These are phyloP conservation scores for Rotaria macrura DNA, from an alignment of 2,888 invertebrate genomes.

Conservation along the genomic window DNA sequence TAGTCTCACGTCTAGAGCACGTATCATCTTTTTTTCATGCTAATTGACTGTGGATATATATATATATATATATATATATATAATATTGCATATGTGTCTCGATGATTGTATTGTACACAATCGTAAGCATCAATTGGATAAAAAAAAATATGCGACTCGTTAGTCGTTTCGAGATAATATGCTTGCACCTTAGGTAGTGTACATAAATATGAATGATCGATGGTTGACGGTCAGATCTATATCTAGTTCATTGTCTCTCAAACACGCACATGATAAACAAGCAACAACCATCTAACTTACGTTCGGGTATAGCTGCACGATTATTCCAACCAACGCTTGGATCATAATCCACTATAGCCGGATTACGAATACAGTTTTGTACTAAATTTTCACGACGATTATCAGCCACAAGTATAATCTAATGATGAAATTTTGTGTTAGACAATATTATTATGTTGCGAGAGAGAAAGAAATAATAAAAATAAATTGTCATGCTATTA, in stretches of 20 bases:
- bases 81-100: background rate
- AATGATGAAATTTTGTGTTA: too few relatives aligned
- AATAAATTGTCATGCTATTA: background rate
- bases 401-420: background rate
- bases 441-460: background rate
- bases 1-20: background rate
- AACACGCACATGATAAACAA: too few relatives aligned
- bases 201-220: background rate
- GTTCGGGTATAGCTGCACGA: background rate
- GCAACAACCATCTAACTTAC: background rate
- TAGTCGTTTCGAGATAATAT: background rate
- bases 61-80: too few relatives aligned
- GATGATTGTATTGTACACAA: background rate
- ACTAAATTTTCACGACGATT: conserved; percentile 11
- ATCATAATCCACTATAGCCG: background rate
- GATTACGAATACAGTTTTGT: conserved; percentile 12
- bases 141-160: background rate
- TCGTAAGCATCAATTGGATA: background rate
- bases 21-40: conserved; percentile 12
- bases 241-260: too few relatives aligned
- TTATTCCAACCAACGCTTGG: background rate
- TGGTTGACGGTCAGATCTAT: background rate
- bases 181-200: background rate
- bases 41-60: background rate
- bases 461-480: background rate